These are phyloP conservation scores for Hyles euphorbiae DNA, from an alignment of 1,140 invertebrate species.

Conservation along the genomic window DNA sequence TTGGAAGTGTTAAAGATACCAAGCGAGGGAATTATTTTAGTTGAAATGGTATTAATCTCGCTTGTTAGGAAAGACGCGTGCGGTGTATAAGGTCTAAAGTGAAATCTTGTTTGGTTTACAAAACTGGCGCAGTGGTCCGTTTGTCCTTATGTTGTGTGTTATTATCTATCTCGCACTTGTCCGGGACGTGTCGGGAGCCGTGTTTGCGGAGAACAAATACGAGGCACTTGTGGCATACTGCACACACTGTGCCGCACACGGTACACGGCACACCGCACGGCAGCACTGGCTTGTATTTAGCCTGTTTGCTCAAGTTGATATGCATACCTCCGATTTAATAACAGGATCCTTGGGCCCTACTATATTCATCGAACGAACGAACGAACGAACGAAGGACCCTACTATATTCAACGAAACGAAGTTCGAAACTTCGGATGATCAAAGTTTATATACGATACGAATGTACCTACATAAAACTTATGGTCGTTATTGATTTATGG, in stretches of 20 bases:
- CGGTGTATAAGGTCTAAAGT: not conserved
- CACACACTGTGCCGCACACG: conserved; percentile 7
- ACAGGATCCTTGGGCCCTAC: no score
- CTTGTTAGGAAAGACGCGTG: conserved; percentile 3
- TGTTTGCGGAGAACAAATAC: conserved; percentile 63
- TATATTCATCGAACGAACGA: no score
- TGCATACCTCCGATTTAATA: conserved; percentile 59
- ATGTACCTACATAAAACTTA: no score
- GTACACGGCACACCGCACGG: conserved; percentile 14
- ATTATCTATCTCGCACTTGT: conserved; percentile 42
- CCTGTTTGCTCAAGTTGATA: conserved; percentile 56
- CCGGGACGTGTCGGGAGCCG: conserved; percentile 45
- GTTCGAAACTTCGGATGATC: no score
- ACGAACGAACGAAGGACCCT: no score
- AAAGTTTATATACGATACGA: no score
- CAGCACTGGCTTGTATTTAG: conserved; percentile 32
- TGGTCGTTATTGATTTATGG: no score
- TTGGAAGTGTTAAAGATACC: conserved; percentile 3
- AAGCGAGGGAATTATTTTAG: not conserved
- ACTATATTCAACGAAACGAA: no score
- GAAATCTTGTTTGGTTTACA: conserved; percentile 3
- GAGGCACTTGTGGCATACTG: conserved; percentile 43
- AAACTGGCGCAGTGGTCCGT: conserved; percentile 4
- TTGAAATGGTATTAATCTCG: not conserved
- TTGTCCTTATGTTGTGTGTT: conserved; percentile 39